These are phyloP conservation scores for Andricus curvator DNA, from an alignment of 2,888 invertebrate genomes.

Conservation along the genomic window DNA sequence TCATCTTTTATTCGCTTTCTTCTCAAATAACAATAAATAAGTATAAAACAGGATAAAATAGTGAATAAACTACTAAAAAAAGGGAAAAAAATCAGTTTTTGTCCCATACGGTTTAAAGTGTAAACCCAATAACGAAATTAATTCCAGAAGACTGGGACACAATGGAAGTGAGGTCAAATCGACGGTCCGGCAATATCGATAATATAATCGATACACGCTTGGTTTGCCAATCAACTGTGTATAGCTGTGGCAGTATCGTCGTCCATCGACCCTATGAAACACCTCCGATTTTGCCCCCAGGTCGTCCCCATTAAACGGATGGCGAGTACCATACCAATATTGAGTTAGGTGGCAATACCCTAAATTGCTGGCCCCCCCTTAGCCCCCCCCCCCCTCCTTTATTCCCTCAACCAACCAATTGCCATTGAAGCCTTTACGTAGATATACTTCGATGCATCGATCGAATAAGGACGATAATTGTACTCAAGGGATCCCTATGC, in stretches of 20 bases:
- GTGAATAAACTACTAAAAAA: background rate
- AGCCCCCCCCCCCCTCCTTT: background rate
- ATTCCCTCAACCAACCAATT: background rate
- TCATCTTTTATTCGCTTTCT: too few relatives aligned
- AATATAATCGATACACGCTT: slow-evolving; percentile 59
- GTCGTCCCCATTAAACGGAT: slow-evolving; percentile 65
- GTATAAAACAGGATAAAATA: too few relatives aligned
- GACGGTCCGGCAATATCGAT: slow-evolving; percentile 4
- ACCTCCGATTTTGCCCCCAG: slow-evolving; percentile 3
- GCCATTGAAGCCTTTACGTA: slow-evolving; percentile 19
- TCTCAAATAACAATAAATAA: too few relatives aligned
- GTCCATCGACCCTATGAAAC: slow-evolving; percentile 24
- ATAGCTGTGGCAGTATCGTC: slow-evolving; percentile 43
- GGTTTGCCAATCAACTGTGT: slow-evolving; percentile 62
- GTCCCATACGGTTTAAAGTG: background rate
- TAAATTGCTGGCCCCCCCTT: slow-evolving; percentile 64
- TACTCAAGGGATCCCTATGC: slow-evolving; percentile 3
- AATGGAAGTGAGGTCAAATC: slow-evolving; percentile 18
- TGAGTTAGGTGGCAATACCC: slow-evolving; percentile 68
- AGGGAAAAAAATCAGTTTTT: background rate
- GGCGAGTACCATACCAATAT: slow-evolving; percentile 67
- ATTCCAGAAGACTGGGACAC: slow-evolving; percentile 36
- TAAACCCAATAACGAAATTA: slow-evolving; percentile 50
- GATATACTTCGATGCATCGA: slow-evolving; percentile 28
- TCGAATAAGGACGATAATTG: slow-evolving; percentile 33